These are phyloP conservation scores for Cotesia glomerata DNA, from an alignment of 1,140 invertebrate species.

Conservation along the genomic window DNA sequence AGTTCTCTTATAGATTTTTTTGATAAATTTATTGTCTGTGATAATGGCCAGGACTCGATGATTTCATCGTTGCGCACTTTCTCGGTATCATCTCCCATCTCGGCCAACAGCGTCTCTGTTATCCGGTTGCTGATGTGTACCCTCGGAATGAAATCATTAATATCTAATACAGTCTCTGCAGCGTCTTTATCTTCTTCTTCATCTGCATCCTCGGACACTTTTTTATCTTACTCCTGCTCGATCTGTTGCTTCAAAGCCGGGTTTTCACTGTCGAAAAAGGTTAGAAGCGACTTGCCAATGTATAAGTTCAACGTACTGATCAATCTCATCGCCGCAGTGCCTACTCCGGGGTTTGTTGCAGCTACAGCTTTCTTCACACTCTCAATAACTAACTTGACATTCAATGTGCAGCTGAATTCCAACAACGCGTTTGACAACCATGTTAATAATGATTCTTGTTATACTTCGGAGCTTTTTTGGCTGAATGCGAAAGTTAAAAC, in stretches of 20 bases:
- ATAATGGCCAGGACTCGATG: constrained; percentile 80
- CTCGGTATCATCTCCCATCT: constrained; percentile 94
- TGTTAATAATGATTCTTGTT: constrained; percentile 80
- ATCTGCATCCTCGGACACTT: constrained; percentile 54
- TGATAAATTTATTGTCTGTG: constrained; percentile 79
- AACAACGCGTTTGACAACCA: constrained; percentile 81
- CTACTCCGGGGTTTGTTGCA: constrained; percentile 83
- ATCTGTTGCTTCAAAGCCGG: constrained; percentile 84
- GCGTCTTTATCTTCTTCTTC: constrained; percentile 65
- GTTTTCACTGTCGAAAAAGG: constrained; percentile 88
- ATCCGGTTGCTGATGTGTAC: constrained; percentile 87
- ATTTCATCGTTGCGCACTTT: constrained; percentile 87
- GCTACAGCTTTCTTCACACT: constrained; percentile 83
- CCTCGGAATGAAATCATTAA: constrained; percentile 74
- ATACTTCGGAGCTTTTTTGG: constrained; percentile 92
- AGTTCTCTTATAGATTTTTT: constrained; percentile 82
- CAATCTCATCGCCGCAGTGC: constrained; percentile 74
- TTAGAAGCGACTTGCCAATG: constrained; percentile 76
- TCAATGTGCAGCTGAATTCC: constrained; percentile 85
- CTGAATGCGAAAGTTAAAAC: constrained; percentile 78
- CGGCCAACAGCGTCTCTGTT: constrained; percentile 79
- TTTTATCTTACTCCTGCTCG: constrained; percentile 73
- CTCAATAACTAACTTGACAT: constrained; percentile 80
- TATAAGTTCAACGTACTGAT: constrained; percentile 80
- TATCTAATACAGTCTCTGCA: constrained; percentile 62